Evolutionary conservation across 2,888 invertebrate genomes (phyloP), one percentile per base, ranked within the genome.

Genomic region (Trichogramma evanescens): DNA sequence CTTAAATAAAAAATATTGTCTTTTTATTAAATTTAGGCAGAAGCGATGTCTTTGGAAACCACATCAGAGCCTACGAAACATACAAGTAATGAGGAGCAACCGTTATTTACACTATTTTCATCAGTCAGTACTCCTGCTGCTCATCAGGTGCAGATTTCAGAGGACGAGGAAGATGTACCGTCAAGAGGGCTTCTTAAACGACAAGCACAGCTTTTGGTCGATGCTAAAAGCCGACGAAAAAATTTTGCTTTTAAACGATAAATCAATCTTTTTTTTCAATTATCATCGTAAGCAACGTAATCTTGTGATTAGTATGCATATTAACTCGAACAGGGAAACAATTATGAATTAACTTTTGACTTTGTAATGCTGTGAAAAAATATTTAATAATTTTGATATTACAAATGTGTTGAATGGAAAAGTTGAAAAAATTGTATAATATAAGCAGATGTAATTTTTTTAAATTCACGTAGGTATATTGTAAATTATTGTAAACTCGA

Each of bases 131-230:
- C 70, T 1, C 73, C 73, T 10, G 63, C 64, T 2, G 66, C 66
- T n/a, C 26, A 26, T 26, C 67, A 62, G 38, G 62, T 65, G 4
- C 70, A 68, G 59, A 67, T 63, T 4, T 86, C 89, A 0, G 91
- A 91, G 62, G 91, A 91, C 65, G 91, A 91, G 70, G 91, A 89
- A 65, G 92, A 92, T 71, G 88, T 92, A 50, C 91, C 92, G 0
- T 89, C 91, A 0, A 82, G 92, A 54, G 86, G 85, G 64, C 86
- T 84, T 74, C 78, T 93, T 62, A 93, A 92, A 78, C 82, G 90
- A 61, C 92, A 92, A 75, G 91, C 92, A 0, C 89, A 91, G 71
- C 77, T 92, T 26, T 89, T 93, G 51, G 85, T 92, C 3, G 92
- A 93, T 74, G 88, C 91, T 6, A 91, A 91, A 73, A 88, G 88